These are phyloP conservation scores for Drosophila subpulchrella DNA, from an alignment of 1,140 invertebrate genomes.

Conservation along the genomic window DNA sequence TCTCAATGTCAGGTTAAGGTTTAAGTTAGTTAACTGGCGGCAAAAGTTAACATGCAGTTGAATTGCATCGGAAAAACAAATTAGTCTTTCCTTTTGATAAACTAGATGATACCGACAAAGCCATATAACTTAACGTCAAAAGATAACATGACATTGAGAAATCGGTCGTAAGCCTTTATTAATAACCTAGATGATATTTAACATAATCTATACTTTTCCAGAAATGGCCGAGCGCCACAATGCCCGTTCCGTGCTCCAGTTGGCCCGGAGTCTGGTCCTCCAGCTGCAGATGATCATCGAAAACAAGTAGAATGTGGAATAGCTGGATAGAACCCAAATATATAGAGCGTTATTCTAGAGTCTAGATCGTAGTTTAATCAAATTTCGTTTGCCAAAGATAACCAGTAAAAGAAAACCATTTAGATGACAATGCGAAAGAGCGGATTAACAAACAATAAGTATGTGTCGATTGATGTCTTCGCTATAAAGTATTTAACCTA, in stretches of 20 bases:
- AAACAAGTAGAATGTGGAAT: constrained; percentile 88
- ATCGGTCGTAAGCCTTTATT: neutral
- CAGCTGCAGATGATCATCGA: constrained; percentile 96
- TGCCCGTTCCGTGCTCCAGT: constrained; percentile 91
- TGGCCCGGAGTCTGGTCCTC: constrained; percentile 93
- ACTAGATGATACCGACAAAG: no score
- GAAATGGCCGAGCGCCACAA: constrained; percentile 98
- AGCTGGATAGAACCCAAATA: neutral
- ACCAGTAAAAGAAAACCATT: neutral
- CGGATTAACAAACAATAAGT: constrained; percentile 41
- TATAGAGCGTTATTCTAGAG: constrained; percentile 4
- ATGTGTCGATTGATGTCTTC: constrained; percentile 35
- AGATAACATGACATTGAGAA: neutral
- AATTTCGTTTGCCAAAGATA: constrained; percentile 47
- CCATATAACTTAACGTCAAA: no score
- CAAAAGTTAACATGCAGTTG: no score
- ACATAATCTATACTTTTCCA: constrained; percentile 81
- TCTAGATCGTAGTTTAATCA: constrained; percentile 31
- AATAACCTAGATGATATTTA: neutral
- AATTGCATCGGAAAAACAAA: no score
- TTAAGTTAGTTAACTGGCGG: no score
- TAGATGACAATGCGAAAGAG: neutral
- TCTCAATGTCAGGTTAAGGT: no score
- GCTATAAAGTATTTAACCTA: constrained; percentile 23
- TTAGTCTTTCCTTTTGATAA: no score